Percentiles rank a stretch among this genome's conserved stretches.
Evolutionary conservation across 2,113 vertebrate genomes (phyloP).

Genomic region (Oryzias curvinotus): DNA sequence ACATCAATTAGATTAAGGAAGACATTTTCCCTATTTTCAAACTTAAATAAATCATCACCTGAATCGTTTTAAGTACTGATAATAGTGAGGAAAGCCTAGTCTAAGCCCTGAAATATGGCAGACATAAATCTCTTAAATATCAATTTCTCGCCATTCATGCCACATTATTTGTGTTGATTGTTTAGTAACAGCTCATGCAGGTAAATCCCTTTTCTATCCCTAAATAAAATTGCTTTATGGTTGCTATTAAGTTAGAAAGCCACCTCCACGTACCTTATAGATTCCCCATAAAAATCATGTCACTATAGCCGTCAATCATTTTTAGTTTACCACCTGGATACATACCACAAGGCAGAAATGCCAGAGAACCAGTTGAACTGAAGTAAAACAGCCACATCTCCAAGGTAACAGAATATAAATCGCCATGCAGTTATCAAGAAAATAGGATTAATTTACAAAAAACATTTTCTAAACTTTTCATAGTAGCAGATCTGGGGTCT

Average conservation of each 20-base stretch:
- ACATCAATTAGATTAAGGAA: conserved; percentile 12
- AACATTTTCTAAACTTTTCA: no score
- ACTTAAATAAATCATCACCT: conserved; percentile 53
- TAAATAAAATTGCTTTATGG: conserved; percentile 9
- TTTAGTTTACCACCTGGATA: conserved; percentile 36
- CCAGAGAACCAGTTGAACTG: conserved; percentile 16
- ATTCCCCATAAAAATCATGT: conserved; percentile 11
- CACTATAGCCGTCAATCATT: conserved; percentile 48
- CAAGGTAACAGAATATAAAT: conserved; percentile 21
- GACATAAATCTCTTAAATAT: conserved; percentile 31
- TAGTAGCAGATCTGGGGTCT: no score
- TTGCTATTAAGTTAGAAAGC: conserved; percentile 19
- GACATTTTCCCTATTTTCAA: conserved; percentile 52
- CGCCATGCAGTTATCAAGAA: conserved; percentile 37
- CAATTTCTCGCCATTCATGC: conserved; percentile 5
- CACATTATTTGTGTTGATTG: conserved; percentile 37
- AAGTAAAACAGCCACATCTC: conserved; percentile 16
- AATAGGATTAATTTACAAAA: conserved; percentile 44
- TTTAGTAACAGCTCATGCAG: conserved; percentile 26
- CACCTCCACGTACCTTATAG: conserved; percentile 3
- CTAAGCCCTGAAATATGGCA: conserved; percentile 26
- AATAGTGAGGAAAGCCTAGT: conserved; percentile 40
- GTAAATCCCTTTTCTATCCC: conserved; percentile 13
- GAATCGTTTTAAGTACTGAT: conserved; percentile 54
- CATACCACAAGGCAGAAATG: conserved; percentile 42